Conservation (phyloP, 2,113 vertebrate genomes). For the Gymnarchus niloticus region DNA sequence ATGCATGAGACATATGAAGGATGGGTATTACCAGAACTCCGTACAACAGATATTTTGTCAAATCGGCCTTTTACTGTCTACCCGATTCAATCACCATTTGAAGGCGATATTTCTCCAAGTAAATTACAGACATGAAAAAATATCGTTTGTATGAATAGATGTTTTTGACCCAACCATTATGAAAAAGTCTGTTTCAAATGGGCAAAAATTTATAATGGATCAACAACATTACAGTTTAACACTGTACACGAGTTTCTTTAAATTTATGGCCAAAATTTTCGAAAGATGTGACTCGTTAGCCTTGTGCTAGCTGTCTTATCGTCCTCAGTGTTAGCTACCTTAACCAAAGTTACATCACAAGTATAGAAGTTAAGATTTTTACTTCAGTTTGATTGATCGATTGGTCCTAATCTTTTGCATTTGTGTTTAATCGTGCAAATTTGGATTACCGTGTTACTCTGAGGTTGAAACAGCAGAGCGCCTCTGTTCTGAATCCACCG, state of each 20-base stretch:
- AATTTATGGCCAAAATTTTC: background rate
- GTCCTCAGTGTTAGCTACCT: background rate
- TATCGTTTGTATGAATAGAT: background rate
- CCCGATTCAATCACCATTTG: no score
- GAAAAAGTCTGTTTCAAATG: background rate
- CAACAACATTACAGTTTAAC: no score
- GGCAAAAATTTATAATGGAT: no score
- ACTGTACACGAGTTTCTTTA: no score
- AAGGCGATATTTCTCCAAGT: background rate
- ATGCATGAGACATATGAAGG: background rate
- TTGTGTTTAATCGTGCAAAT: conserved; percentile 63
- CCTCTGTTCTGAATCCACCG: conserved; percentile 56
- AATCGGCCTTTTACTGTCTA: background rate
- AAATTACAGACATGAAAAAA: background rate
- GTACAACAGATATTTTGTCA: no score
- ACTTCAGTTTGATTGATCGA: conserved; percentile 48
- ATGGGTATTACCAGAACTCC: no score
- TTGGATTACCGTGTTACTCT: conserved; percentile 60
- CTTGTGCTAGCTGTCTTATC: background rate
- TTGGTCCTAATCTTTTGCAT: conserved; percentile 52
- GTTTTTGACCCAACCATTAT: background rate
- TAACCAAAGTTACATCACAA: background rate
- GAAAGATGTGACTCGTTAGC: background rate
- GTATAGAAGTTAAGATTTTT: background rate
- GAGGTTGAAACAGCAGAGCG: conserved; percentile 39